Evolutionary conservation across 1,140 invertebrate genomes (phyloP), one percentile per base, ranked within the genome.

Genomic region (Drosophila quadrilineata): DNA sequence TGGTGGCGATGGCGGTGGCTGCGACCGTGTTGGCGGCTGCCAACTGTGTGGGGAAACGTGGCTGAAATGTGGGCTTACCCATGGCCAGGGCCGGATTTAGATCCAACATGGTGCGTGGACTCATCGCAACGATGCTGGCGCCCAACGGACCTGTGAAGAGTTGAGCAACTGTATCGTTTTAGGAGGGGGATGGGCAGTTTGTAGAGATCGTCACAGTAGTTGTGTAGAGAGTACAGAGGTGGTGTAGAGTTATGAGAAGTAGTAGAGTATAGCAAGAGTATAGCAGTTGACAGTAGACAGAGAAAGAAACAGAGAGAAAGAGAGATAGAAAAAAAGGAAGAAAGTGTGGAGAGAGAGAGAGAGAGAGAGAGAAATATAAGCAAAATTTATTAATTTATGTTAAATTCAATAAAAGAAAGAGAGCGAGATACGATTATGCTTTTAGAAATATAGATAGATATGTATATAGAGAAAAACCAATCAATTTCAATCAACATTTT

Each of bases 41-140:
- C 38, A 79, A 33, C 29, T 84, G 87, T 24, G 88, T 75, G 57
- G 89, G 77, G 36, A 88, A 71, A 50, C 85, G 71, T n/a, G 89
- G 88, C 72, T 90, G 85, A 64, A 89, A 89, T 22, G 66, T 75
- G 16, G 88, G 88, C 72, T 90, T 89, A 52, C 82, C 71, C 82
- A 90, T 87, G 26, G 87, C 85, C 75, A 89, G 52, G 19, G 88
- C 88, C 36, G 89, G 87, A 89, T 89, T 89, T 29, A 89, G 38
- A 52, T 89, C 87, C 43, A 89, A 49, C 87, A 89, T 87, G 28
- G 85, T 89, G 41, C 87, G 74, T 22, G 88, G 88, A 82, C 87
- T 89, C 87, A 89, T 89, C 46, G 88, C 88, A 43, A 89, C 85
- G 63, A 89, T 89, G 67, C 88, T 89, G 57, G 88, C 88, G 50